Evolutionary conservation across 1,140 invertebrate genomes (phyloP), one percentile per base, ranked within the genome.

Genomic region (Eciton burchellii): DNA sequence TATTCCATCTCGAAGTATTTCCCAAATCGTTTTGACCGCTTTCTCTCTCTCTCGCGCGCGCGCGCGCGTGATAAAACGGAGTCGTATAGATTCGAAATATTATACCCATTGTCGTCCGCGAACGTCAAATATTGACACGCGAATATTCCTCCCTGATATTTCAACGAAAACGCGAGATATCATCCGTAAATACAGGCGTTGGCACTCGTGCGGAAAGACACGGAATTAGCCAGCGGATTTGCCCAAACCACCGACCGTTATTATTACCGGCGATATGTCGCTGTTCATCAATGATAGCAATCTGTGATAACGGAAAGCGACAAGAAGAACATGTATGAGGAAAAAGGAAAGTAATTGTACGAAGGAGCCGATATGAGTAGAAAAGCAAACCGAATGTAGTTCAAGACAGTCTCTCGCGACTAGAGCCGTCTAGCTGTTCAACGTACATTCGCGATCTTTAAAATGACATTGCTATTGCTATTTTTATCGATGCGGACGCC

Each of bases 331-430:
- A 87, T 60, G 63, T 74, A 54, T 29, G 8, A 16, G 35, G 49
- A 49, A 54, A 35, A 76, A 60, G 71, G 19, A 43, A 62, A 60
- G 71, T 54, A 56, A 62, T 6, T 35, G 77, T 62, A 72, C 52
- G 45, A 56, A 54, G 71, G 26, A 47, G 29, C 5, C 26, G 43
- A 47, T 60, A 29, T 85, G 59, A 82, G 81, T 81, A 81, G 84
- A 85, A 35, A 35, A 81, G 62, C 72, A 84, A 81, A 88, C 79
- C 89, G 89, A 90, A 90, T 90, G 85, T 87, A 89, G 71, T 90
- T 89, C 82, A 90, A 90, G 87, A 89, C n/a, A 87, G 70, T 56
- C 72, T 70, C 87, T 85, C 83, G 70, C 74, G 41, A n/a, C 81
- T 41, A 45, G 52, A 54, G 47, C 73, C 82, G 85, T 84, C 81